Conservation (phyloP, 2,888 invertebrate genomes). For the Calephelis perditalis region DNA sequence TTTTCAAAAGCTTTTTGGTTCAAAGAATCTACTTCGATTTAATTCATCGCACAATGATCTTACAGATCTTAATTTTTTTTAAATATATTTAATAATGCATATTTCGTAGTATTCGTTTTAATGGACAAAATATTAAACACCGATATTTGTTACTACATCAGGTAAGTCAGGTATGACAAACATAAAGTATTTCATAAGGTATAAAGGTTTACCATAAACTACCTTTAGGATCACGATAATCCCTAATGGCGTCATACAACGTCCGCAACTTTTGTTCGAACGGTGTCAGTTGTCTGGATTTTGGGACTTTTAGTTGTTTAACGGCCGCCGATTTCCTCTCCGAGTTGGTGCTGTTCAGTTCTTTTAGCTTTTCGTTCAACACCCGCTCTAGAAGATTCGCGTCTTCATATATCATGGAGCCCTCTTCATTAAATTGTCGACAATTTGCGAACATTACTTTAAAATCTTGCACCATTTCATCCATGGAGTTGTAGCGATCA, state of each 20-base stretch:
- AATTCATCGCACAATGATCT: too few relatives aligned
- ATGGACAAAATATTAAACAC: too few relatives aligned
- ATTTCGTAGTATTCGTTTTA: too few relatives aligned
- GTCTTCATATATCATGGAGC: conserved; percentile 96
- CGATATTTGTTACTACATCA: too few relatives aligned
- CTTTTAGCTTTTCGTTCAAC: conserved; percentile 89
- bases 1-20: too few relatives aligned
- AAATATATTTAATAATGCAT: conserved; percentile 4
- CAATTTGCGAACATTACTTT: conserved; percentile 98
- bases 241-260: conserved; percentile 92
- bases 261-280: conserved; percentile 89
- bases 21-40: too few relatives aligned
- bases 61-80: too few relatives aligned
- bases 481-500: conserved; percentile 88
- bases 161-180: too few relatives aligned
- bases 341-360: conserved; percentile 78
- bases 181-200: too few relatives aligned
- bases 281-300: conserved; percentile 70
- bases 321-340: conserved; percentile 70
- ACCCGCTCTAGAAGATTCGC: conserved; percentile 92
- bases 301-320: conserved; percentile 63
- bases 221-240: conserved; percentile 83
- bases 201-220: background rate
- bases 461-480: conserved; percentile 91
- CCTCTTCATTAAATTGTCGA: conserved; percentile 96